phyloP scores from a whole-genome alignment of 2,797 vertebrate genomes.

The Pteropus rufus region DNA sequence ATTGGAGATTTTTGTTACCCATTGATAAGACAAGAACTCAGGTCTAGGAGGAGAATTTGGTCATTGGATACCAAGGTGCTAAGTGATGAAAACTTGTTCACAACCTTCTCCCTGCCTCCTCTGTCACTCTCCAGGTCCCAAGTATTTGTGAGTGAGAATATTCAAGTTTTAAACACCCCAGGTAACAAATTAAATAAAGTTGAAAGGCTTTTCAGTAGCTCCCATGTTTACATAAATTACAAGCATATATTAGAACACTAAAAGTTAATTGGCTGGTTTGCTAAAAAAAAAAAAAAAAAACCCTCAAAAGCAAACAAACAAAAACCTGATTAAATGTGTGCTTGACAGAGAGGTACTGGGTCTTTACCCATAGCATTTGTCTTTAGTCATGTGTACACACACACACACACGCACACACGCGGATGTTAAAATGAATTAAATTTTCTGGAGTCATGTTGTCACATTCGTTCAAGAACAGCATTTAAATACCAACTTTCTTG shows the following conservation, averaged over 20 bases:
- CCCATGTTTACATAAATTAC: constrained; percentile 52
- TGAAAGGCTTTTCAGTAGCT: constrained; percentile 44
- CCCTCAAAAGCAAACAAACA: too few relatives aligned
- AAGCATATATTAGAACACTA: constrained; percentile 40
- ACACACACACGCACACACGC: rapidly evolving
- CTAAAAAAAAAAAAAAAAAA: background rate
- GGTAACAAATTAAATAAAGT: constrained; percentile 55
- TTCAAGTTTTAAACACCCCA: constrained; percentile 33
- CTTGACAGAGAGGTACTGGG: background rate
- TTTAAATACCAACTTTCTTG: constrained; percentile 51
- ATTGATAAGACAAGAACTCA: background rate
- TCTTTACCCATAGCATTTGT: background rate
- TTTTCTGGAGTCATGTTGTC: background rate
- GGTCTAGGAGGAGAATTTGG: background rate
- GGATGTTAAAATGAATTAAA: background rate
- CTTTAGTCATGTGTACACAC: background rate
- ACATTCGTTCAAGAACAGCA: background rate
- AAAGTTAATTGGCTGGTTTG: constrained; percentile 36
- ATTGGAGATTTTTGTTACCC: background rate
- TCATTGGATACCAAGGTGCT: background rate
- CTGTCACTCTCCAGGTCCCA: background rate
- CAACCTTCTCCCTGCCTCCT: background rate
- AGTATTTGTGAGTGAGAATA: constrained; percentile 2
- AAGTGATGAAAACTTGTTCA: background rate
- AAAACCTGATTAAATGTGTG: background rate